phyloP scores from a whole-genome alignment of 2,888 invertebrate genomes.

The Diarsia dahlii region DNA sequence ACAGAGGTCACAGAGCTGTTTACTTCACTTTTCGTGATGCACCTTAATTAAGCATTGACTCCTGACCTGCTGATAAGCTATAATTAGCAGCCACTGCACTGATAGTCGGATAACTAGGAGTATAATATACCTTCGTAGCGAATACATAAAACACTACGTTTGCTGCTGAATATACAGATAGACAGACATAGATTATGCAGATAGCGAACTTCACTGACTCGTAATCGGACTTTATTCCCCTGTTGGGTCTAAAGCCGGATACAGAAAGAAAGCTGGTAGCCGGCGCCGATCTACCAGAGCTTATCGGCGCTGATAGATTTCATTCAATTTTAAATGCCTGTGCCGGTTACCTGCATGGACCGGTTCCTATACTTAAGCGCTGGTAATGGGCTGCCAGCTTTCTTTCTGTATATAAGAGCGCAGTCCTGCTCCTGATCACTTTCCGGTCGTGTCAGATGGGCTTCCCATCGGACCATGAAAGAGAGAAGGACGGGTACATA shows the following conservation, averaged over 20 bases:
- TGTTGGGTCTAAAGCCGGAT: no score
- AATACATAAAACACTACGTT: not conserved
- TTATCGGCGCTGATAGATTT: no score
- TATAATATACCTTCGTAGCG: conserved; percentile 11
- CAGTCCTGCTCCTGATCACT: not conserved
- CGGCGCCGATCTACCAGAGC: no score
- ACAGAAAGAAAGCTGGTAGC: no score
- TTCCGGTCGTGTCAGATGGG: not conserved
- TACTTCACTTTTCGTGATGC: conserved; percentile 26
- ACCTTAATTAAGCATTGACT: conserved; percentile 49
- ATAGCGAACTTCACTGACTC: not conserved
- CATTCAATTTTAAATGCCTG: no score
- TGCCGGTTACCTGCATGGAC: no score
- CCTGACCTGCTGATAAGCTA: conserved; percentile 44
- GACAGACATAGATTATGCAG: not conserved
- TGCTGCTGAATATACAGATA: not conserved
- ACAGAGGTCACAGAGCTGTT: conserved; percentile 30
- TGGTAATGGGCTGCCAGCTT: no score
- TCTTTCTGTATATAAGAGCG: not conserved
- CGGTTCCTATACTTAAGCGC: no score
- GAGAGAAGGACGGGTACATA: not conserved
- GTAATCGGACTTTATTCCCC: no score
- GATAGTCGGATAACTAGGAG: conserved; percentile 25
- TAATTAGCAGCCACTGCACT: conserved; percentile 26
- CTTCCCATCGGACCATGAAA: not conserved